Base-by-base conservation (phyloP, 2,888 invertebrate species). In the Zaprionus lineosus region DNA sequence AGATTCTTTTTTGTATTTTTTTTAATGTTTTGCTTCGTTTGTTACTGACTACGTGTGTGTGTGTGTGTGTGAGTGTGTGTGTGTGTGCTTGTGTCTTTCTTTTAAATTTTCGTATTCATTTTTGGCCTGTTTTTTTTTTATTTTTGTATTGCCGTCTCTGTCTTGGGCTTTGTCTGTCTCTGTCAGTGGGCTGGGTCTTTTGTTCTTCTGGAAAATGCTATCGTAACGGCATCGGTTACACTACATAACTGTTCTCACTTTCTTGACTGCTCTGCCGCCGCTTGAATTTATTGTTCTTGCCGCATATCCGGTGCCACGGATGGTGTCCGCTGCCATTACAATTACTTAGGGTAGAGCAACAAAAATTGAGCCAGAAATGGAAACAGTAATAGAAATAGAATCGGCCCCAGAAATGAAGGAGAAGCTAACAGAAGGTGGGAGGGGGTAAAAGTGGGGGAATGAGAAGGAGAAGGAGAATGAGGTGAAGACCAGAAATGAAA, bases 211-310 rank as follows among this genome's bases (percentile, higher is more conserved):
- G 70, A 74, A 84, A 78, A 76, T 84, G 72, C 78, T 69, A 74
- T 82, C 81, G n/a, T 82, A 82, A 82, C 82, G 82, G 82, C 86
- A 84, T 84, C 86, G 68, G 86, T 82, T 86, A 86, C 82, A 86
- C 86, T 82, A 78, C 69, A 84, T 82, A 82, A 86, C 84, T 84
- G 82, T 82, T 82, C 82, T 82, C 86, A 82, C 82, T 82, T 82
- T 82, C 82, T 82, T 84, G 74, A 65, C 79, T 63, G 63, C 71
- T 57, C 41, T 47, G 53, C 46, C 31, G 50, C 43, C 29, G 50
- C 59, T 36, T 63, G 58, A 48, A 81, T 68, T 78, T 56, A 62
- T 75, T 70, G 59, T 61, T 71, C 46, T 71, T 66, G 72, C 72
- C 82, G 75, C 72, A 75, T 82, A 78, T 81, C 79, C 79, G 79